Percentiles rank a stretch among this genome's conserved stretches.
These are phyloP conservation scores for Hyperoodon ampullatus DNA, from an alignment of 2,113 vertebrate genomes.

Conservation along the genomic window DNA sequence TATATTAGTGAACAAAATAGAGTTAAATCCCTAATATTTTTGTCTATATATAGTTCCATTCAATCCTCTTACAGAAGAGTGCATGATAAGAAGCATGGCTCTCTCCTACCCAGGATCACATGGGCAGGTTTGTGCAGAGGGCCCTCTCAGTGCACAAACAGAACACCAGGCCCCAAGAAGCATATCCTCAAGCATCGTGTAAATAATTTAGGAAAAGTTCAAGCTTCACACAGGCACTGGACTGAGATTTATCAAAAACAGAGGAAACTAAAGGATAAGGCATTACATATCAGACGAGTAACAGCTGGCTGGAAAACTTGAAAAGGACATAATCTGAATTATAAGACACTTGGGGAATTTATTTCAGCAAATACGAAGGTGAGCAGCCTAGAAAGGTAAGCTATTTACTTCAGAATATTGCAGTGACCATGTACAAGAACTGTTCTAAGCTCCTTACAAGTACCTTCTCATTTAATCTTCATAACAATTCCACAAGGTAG, in stretches of 20 bases:
- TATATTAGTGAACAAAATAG: not conserved
- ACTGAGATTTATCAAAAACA: not conserved
- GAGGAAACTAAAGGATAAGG: not conserved
- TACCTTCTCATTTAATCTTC: not conserved
- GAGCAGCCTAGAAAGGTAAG: not conserved
- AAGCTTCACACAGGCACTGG: not conserved
- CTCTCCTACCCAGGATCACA: not conserved
- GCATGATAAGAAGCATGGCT: accelerated
- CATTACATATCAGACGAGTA: not conserved
- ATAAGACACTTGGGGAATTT: not conserved
- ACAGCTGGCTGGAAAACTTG: not conserved
- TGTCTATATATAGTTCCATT: not conserved
- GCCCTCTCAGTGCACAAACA: too few relatives aligned
- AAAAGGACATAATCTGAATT: conserved; percentile 24
- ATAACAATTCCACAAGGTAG: not conserved
- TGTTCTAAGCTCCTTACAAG: not conserved
- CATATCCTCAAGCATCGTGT: not conserved
- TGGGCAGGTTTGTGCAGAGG: not conserved
- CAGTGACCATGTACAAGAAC: not conserved
- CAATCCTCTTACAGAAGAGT: not conserved
- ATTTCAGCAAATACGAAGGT: not conserved
- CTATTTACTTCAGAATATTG: not conserved
- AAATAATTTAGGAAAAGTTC: not conserved
- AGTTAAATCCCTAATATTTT: not conserved
- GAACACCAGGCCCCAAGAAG: not conserved